Percentiles rank a stretch among this genome's conserved stretches.
Evolutionary conservation across 2,888 invertebrate genomes (phyloP).

Genomic region (Eilema griseolum): DNA sequence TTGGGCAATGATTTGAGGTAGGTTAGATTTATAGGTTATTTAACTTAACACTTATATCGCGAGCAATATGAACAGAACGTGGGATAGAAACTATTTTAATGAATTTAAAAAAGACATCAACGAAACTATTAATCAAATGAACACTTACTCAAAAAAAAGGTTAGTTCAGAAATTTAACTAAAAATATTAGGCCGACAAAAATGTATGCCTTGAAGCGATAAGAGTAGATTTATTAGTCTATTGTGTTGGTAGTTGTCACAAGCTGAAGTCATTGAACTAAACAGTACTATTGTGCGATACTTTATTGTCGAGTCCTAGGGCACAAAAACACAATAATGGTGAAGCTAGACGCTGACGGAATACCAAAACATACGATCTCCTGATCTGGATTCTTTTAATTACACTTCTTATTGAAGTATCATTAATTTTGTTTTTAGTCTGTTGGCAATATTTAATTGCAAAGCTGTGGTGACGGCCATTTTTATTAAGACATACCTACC

Average conservation of each 20-base stretch:
- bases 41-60: not conserved
- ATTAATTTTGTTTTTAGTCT: slow-evolving; percentile 30
- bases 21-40: no score
- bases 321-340: slow-evolving; percentile 13
- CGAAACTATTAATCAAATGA: not conserved
- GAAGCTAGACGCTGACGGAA: slow-evolving; percentile 21
- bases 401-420: slow-evolving; percentile 36
- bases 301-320: not conserved
- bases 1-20: no score
- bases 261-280: not conserved
- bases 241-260: slow-evolving; percentile 4
- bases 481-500: slow-evolving; percentile 9
- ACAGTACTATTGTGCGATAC: not conserved
- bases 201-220: not conserved
- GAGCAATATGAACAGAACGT: not conserved
- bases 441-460: slow-evolving; percentile 13
- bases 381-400: slow-evolving; percentile 39
- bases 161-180: not conserved
- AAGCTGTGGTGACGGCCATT: slow-evolving; percentile 13
- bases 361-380: slow-evolving; percentile 29
- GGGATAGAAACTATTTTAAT: not conserved
- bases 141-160: not conserved
- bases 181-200: slow-evolving; percentile 2
- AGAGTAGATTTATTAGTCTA: not conserved
- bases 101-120: not conserved